Evolutionary conservation across 2,797 vertebrate genomes (phyloP).

Genomic region (Eulemur albifrons): DNA sequence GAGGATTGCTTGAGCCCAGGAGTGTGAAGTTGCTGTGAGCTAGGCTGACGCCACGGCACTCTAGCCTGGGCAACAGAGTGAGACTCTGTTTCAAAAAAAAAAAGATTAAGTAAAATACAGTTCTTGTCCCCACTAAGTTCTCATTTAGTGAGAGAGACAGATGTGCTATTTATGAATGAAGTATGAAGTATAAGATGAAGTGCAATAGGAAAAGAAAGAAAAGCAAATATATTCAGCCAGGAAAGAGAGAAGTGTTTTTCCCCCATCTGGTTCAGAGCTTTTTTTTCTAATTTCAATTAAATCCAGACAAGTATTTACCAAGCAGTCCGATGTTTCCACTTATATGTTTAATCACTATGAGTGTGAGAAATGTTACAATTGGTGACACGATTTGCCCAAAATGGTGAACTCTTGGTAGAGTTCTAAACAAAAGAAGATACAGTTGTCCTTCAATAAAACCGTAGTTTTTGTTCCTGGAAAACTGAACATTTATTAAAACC

Average conservation of each 20-base stretch:
- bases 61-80: too few species aligned
- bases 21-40: too few species aligned
- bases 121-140: not conserved
- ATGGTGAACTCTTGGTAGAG: not conserved
- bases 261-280: not conserved
- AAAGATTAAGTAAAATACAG: conserved; percentile 33
- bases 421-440: conserved; percentile 11
- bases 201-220: not conserved
- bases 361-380: not conserved
- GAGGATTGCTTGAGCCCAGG: too few species aligned
- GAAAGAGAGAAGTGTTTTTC: not conserved
- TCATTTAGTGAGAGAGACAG: not conserved
- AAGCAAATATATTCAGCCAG: not conserved
- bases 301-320: conserved; percentile 36
- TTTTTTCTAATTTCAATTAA: conserved; percentile 35
- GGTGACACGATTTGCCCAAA: conserved; percentile 23
- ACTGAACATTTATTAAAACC: conserved; percentile 40
- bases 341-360: not conserved
- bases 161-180: not conserved
- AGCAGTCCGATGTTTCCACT: conserved; percentile 7
- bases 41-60: too few species aligned
- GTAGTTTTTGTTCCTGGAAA: not conserved
- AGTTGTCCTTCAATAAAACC: not conserved
- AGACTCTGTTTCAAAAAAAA: not conserved
- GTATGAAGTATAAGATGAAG: not conserved